Evolutionary conservation across 2,797 vertebrate genomes (phyloP).

Genomic region (Sebastes trivittatus): DNA sequence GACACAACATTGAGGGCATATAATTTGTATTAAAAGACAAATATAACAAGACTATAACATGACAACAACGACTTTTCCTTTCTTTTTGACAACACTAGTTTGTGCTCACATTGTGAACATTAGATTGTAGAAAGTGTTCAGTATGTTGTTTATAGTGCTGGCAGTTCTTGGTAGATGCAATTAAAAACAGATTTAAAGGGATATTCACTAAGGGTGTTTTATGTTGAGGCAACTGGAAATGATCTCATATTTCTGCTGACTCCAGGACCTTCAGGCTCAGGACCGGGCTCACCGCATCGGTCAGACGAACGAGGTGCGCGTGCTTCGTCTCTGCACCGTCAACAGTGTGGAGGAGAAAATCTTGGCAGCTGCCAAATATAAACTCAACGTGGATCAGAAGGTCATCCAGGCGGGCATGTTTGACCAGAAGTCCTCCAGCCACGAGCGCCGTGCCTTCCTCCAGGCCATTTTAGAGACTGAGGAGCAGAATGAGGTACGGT

Average conservation of each 20-base stretch:
- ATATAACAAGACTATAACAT: too few relatives aligned
- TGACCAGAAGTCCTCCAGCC: constrained; percentile 97
- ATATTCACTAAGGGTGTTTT: not conserved
- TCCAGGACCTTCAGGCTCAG: constrained; percentile 95
- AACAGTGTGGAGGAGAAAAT: constrained; percentile 99
- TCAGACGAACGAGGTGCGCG: constrained; percentile 96
- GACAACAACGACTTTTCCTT: too few relatives aligned
- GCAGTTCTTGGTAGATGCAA: not conserved
- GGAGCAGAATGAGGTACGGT: constrained; percentile 93
- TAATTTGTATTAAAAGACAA: too few relatives aligned
- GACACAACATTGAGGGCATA: too few relatives aligned
- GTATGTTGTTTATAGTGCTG: too few relatives aligned
- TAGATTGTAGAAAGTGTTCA: too few relatives aligned
- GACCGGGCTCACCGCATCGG: constrained; percentile 96
- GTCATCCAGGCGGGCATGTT: constrained; percentile 99
- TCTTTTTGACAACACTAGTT: too few relatives aligned
- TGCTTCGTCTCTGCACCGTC: constrained; percentile 93
- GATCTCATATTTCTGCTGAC: not conserved
- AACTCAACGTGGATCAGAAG: constrained; percentile 97
- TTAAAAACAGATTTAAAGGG: not conserved
- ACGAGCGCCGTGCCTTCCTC: constrained; percentile 93
- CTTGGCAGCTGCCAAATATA: constrained; percentile 96
- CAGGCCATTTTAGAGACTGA: constrained; percentile 96
- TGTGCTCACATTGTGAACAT: too few relatives aligned
- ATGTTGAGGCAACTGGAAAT: not conserved